phyloP scores from a whole-genome alignment of 2,797 vertebrate species.

The Coendou prehensilis region DNA sequence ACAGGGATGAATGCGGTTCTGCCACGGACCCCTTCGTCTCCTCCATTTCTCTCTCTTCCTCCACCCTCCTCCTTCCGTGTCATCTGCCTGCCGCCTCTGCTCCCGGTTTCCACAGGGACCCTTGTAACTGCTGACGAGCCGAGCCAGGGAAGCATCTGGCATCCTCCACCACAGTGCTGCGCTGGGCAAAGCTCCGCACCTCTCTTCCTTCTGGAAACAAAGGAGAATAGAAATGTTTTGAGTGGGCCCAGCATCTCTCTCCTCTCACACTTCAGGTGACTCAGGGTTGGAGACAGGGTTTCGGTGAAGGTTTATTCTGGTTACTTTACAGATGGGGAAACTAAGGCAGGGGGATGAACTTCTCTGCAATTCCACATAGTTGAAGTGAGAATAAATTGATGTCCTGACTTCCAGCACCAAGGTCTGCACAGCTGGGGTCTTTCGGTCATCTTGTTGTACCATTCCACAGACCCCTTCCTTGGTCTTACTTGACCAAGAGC shows the following conservation, averaged over 20 bases:
- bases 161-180: slow-evolving; percentile 64
- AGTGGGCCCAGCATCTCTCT: neutral
- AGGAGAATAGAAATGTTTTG: neutral
- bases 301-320: neutral
- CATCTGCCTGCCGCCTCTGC: slow-evolving; percentile 80
- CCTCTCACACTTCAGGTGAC: neutral
- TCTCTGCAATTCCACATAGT: neutral
- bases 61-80: neutral
- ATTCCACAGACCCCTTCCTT: neutral
- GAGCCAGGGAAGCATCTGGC: slow-evolving; percentile 70
- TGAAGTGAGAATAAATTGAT: neutral
- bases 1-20: slow-evolving; percentile 89
- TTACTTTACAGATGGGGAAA: slow-evolving; percentile 51
- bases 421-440: neutral
- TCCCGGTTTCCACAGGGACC: slow-evolving; percentile 85
- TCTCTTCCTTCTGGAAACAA: slow-evolving; percentile 68
- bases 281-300: neutral
- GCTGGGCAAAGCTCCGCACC: slow-evolving; percentile 30
- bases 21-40: slow-evolving; percentile 86
- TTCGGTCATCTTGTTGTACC: neutral
- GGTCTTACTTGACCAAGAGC: neutral
- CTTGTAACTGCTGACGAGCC: no score
- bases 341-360: neutral
- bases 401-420: neutral
- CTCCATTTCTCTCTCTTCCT: slow-evolving; percentile 75